Conservation (phyloP, 2,888 invertebrate species). For the Temnothorax rugatulus region DNA sequence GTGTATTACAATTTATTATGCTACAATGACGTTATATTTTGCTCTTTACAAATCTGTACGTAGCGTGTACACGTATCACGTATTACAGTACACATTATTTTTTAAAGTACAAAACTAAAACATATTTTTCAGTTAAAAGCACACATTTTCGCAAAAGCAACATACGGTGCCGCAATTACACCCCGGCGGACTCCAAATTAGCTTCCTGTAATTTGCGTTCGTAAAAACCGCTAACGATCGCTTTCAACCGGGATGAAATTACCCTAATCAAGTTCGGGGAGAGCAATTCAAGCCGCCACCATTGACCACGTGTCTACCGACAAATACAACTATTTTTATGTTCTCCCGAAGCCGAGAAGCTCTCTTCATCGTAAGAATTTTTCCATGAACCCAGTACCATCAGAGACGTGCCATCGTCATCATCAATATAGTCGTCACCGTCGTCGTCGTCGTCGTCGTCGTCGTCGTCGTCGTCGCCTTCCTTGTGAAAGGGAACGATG, state of each 20-base stretch:
- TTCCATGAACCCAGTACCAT: slow-evolving; percentile 38
- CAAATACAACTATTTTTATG: slow-evolving; percentile 53
- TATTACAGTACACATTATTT: not conserved
- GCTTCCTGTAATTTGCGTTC: slow-evolving; percentile 48
- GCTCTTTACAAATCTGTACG: not conserved
- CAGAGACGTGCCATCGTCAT: slow-evolving; percentile 38
- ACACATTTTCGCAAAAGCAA: slow-evolving; percentile 37
- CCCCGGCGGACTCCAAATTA: slow-evolving; percentile 41
- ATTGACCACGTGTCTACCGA: slow-evolving; percentile 32
- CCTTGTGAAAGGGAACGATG: slow-evolving; percentile 69
- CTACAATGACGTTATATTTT: not conserved
- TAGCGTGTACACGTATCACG: not conserved
- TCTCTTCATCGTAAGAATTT: slow-evolving; percentile 35
- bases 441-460: slow-evolving; percentile 33
- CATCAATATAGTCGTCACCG: slow-evolving; percentile 36
- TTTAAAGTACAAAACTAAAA: not conserved
- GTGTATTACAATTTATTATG: not conserved
- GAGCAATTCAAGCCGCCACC: slow-evolving; percentile 38
- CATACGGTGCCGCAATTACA: slow-evolving; percentile 45
- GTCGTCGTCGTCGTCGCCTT: slow-evolving; percentile 31
- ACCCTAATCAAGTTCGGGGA: slow-evolving; percentile 51
- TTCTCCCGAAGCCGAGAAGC: slow-evolving; percentile 7
- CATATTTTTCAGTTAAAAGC: slow-evolving; percentile 4
- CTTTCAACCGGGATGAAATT: slow-evolving; percentile 51
- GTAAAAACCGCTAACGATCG: slow-evolving; percentile 56